Evolutionary conservation across 2,113 vertebrate species (phyloP).

Genomic region (Dromaius novaehollandiae): DNA sequence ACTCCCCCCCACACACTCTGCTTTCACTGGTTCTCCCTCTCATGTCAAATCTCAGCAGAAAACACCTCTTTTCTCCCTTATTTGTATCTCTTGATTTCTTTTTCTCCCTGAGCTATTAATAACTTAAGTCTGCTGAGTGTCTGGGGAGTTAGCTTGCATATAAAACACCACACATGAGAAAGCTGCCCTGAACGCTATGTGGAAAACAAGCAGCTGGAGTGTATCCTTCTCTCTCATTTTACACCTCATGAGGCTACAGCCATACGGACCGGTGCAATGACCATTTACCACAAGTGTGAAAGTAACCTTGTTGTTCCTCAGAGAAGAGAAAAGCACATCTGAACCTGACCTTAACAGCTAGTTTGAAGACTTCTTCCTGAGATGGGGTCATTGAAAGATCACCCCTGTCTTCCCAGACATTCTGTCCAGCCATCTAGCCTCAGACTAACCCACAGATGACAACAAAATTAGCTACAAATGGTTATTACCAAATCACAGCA

Average conservation of each 20-base stretch:
- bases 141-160: neutral
- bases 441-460: neutral
- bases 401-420: neutral
- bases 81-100: neutral
- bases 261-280: neutral
- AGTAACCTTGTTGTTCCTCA: neutral
- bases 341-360: neutral
- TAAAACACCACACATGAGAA: neutral
- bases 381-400: neutral
- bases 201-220: neutral
- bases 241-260: neutral
- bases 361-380: neutral
- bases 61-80: neutral
- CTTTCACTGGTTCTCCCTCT: neutral
- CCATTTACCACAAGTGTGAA: neutral
- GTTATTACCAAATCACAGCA: neutral
- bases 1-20: neutral
- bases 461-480: neutral
- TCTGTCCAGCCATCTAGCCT: neutral
- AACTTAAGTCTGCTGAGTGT: neutral
- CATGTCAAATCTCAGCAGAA: slow-evolving; percentile 25
- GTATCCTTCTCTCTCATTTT: neutral
- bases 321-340: neutral
- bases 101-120: slow-evolving; percentile 6
- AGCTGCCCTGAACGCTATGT: neutral